Percentiles rank a stretch among this genome's conserved stretches.
Evolutionary conservation across 2,888 invertebrate species (phyloP).

Genomic region (Taenaris catops): DNA sequence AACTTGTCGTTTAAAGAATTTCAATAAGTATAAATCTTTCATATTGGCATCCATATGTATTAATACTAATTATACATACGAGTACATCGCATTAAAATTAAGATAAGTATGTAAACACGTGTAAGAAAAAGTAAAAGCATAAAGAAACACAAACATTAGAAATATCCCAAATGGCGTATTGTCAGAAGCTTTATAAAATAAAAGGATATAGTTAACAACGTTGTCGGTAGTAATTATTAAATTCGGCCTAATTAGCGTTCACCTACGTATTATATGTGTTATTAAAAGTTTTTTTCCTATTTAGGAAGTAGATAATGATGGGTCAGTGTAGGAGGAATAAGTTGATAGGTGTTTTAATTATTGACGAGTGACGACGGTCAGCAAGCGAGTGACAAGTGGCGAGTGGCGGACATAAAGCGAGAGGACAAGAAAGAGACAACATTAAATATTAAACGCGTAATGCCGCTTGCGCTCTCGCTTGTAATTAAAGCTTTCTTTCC

Average conservation of each 20-base stretch:
- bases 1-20: no score
- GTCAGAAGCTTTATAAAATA: no score
- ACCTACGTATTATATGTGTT: constrained; percentile 15
- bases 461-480: constrained; percentile 75
- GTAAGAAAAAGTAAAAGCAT: no score
- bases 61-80: no score
- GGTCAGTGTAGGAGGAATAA: constrained; percentile 70
- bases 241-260: constrained; percentile 13
- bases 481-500: constrained; percentile 80
- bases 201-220: constrained; percentile 7
- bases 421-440: constrained; percentile 67
- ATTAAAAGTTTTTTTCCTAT: constrained; percentile 20
- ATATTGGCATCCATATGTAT: no score
- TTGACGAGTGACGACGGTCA: constrained; percentile 27
- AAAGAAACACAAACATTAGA: no score
- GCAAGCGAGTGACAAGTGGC: constrained; percentile 31
- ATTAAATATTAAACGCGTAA: constrained; percentile 77
- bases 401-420: constrained; percentile 25
- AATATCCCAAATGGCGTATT: no score
- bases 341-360: constrained; percentile 78
- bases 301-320: constrained; percentile 53
- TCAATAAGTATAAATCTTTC: no score
- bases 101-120: no score
- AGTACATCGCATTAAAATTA: no score
- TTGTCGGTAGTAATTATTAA: constrained; percentile 14